phyloP scores from a whole-genome alignment of 2,113 vertebrate genomes.

The Urocynchramus pylzowi region DNA sequence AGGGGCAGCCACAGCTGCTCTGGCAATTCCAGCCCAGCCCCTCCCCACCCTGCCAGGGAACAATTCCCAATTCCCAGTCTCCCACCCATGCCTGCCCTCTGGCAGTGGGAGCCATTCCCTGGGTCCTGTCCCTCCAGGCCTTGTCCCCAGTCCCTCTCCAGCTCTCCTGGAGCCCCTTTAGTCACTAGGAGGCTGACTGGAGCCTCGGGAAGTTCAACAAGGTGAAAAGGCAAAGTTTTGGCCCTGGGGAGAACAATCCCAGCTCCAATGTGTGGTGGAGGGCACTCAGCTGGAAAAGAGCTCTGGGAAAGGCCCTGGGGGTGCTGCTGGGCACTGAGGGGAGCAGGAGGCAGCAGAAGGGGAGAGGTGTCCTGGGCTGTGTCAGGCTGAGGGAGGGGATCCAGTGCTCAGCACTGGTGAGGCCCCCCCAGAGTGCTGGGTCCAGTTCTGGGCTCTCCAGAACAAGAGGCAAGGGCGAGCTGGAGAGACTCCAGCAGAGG shows the following conservation, averaged over 20 bases:
- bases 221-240: background rate
- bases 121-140: background rate
- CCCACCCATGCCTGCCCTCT: background rate
- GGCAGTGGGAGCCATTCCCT: background rate
- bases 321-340: background rate
- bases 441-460: background rate
- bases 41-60: background rate
- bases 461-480: fast-evolving
- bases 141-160: background rate
- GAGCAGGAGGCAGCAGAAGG: background rate
- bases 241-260: background rate
- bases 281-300: background rate
- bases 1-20: background rate
- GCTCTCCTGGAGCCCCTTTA: background rate
- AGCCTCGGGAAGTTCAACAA: background rate
- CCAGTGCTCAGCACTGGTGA: background rate
- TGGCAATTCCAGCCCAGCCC: background rate
- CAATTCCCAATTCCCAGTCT: background rate
- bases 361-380: background rate
- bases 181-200: background rate
- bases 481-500: background rate
- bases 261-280: fast-evolving
- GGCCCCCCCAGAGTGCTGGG: background rate
- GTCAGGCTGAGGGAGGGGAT: no score
- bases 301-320: background rate